Base-by-base conservation (phyloP, 2,797 vertebrate genomes). In the Octomys mimax region DNA sequence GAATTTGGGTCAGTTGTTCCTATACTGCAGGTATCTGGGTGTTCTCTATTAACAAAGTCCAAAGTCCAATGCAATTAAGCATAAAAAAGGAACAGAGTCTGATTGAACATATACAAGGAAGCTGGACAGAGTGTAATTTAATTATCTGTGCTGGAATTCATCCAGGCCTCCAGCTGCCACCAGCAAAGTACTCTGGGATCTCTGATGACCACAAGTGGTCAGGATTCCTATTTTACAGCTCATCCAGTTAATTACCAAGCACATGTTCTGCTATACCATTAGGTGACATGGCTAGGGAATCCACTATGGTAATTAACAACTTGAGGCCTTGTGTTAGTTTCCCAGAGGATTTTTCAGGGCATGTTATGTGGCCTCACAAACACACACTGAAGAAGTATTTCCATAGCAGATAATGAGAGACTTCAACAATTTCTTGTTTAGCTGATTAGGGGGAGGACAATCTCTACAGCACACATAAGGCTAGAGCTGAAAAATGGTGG, bases 121-220 rank as follows among this genome's bases (percentile, higher is more conserved):
- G 77, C 82, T 93, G 89, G 97, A 75, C 80, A 93, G 75, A 93
- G 87, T 90, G 39, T 95, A 97, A 97, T 97, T 96, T 95, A 96
- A 96, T 97, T 96, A 96, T 89, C 81, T 75, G 75, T 46, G n/a
- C 7, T 96, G 95, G 96, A 96, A 93, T 80, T 79, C 86, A 71
- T 96, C 92, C 85, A 96, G 83, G 64, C 62, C 82, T 91, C 96
- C 66, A 70, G 85, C 91, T 96, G 61, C 87, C 82, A 83, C 95
- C 87, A 94, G n/a, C 68, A 94, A 80, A 95, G 87, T 89, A 64
- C 86, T 91, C 91, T 96, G 97, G 96, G 96, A 96, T 89, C 93
- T 49, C 92, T 95, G 96, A 96, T 95, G 97, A 97, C 96, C 94
- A 96, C 90, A 86, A 93, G 82, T 91, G 97, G 95, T 97, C 97